Evolutionary conservation across 1,140 invertebrate species (phyloP).

Genomic region (Geopemphigus sp.): DNA sequence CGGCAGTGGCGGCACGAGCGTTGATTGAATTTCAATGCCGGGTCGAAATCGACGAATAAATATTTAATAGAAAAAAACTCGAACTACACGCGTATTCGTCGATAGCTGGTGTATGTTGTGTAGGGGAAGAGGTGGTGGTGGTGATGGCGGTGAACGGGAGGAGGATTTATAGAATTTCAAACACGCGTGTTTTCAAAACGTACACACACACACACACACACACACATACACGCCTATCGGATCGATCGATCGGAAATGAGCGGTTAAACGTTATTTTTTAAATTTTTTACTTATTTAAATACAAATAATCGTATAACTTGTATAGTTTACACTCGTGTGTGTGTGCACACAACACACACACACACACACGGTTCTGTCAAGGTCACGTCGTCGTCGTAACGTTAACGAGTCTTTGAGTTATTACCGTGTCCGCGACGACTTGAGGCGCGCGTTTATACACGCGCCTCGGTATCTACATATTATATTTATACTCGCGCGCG

Average conservation of each 20-base stretch:
- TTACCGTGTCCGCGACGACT: conserved; percentile 32
- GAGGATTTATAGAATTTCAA: background rate
- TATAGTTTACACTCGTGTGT: too few species aligned
- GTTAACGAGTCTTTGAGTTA: conserved; percentile 47
- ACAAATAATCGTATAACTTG: conserved; percentile 15
- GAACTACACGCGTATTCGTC: background rate
- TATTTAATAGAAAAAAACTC: background rate
- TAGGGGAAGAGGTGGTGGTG: too few species aligned
- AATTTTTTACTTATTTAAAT: background rate
- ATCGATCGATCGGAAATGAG: conserved; percentile 32
- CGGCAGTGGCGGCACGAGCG: background rate
- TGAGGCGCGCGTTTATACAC: background rate
- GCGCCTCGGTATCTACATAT: background rate
- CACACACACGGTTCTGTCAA: background rate
- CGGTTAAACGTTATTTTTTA: background rate
- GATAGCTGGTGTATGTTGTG: too few species aligned
- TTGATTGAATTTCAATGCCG: conserved; percentile 4
- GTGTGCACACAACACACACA: too few species aligned
- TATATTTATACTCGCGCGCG: background rate
- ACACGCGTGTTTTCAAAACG: background rate
- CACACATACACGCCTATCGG: background rate
- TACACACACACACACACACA: background rate
- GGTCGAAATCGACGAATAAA: background rate
- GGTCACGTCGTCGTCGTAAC: conserved; percentile 10
- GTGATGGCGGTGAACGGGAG: too few species aligned